These are phyloP conservation scores for Venturia canescens DNA, from an alignment of 1,140 invertebrate genomes.

Conservation along the genomic window DNA sequence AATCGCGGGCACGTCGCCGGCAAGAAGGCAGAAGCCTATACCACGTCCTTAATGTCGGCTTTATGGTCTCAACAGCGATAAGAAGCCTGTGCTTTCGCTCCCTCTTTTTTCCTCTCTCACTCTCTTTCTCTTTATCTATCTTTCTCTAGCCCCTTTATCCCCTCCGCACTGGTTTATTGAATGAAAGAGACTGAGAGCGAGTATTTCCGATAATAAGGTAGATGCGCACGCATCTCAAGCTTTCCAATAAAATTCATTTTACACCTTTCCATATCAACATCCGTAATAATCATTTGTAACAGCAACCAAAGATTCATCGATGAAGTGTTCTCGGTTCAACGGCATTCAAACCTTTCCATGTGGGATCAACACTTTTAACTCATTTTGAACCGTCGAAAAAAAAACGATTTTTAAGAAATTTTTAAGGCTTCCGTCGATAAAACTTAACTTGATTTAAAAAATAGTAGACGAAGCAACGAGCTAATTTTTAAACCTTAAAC, in stretches of 20 bases:
- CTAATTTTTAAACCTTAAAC: no score
- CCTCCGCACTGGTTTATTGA: not conserved
- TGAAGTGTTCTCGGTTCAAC: conserved; percentile 2
- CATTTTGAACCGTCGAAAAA: no score
- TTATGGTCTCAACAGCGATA: conserved; percentile 34
- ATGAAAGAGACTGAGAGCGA: not conserved
- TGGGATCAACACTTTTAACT: not conserved
- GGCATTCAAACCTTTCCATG: not conserved
- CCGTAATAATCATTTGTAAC: not conserved
- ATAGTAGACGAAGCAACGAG: no score
- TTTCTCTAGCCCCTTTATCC: not conserved
- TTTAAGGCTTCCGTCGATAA: no score
- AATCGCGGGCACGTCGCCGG: conserved; percentile 29
- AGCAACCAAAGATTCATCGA: not conserved
- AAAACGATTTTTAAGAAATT: no score
- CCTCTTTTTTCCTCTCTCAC: conserved; percentile 15
- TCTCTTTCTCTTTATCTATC: not conserved
- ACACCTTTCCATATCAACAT: not conserved
- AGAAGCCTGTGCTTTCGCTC: conserved; percentile 1
- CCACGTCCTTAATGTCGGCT: conserved; percentile 33
- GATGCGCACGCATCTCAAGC: conserved; percentile 9
- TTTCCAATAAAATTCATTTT: not conserved
- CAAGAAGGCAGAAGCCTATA: conserved; percentile 14
- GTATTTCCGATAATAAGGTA: conserved; percentile 41
- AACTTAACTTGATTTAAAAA: no score